A percentile compares a stretch with the other conserved stretches of the same genome.
Conservation (phyloP, 2,113 vertebrate species). For the Circaetus gallicus region DNA sequence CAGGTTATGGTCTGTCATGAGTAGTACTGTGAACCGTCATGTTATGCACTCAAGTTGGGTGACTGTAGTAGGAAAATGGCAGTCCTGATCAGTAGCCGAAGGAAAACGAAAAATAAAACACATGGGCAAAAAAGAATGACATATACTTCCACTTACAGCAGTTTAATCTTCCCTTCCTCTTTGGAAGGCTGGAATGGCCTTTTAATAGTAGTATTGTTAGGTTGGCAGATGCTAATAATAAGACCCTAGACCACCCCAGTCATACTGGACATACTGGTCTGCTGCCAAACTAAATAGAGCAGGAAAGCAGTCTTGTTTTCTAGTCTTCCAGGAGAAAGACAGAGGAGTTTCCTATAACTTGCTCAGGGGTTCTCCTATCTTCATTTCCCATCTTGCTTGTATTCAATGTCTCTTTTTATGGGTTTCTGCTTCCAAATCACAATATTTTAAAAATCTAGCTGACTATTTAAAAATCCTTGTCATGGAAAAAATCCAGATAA, state of each 20-base stretch:
- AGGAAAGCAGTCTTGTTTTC: not conserved
- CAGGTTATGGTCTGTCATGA: fast-evolving
- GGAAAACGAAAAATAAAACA: not conserved
- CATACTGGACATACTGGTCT: not conserved
- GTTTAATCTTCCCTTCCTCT: not conserved
- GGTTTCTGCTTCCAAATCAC: not conserved
- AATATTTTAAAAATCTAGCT: not conserved
- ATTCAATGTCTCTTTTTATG: not conserved
- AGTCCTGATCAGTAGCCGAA: not conserved
- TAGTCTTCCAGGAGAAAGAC: not conserved
- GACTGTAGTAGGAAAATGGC: not conserved
- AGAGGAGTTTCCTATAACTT: not conserved
- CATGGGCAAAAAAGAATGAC: not conserved
- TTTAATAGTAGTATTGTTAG: not conserved
- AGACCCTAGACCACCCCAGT: not conserved
- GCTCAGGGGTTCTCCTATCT: not conserved
- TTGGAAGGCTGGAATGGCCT: not conserved
- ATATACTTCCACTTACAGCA: not conserved
- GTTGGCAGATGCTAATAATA: not conserved
- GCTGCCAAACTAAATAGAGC: not conserved
- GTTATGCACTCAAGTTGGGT: not conserved
- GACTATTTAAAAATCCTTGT: not conserved
- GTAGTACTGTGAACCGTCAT: not conserved
- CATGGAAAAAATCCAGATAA: not conserved
- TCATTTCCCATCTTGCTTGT: not conserved